These are phyloP conservation scores for Anodontia alba DNA, from an alignment of 2,888 invertebrate species.

Conservation along the genomic window DNA sequence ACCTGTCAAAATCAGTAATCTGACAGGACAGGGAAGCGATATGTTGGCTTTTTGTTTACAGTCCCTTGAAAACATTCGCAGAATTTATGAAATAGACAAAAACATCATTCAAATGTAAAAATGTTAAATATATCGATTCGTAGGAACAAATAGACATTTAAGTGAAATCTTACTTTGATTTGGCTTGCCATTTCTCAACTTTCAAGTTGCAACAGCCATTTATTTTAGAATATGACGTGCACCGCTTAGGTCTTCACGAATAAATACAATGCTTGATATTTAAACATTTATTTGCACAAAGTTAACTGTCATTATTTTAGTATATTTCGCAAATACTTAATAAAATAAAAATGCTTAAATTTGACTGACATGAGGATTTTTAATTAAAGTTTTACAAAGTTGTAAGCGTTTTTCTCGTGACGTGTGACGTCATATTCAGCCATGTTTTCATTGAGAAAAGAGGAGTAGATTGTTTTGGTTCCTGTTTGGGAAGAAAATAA, in stretches of 20 bases:
- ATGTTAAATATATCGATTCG: too few species aligned
- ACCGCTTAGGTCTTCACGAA: slow-evolving; percentile 18
- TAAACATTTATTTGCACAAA: too few species aligned
- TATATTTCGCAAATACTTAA: too few species aligned
- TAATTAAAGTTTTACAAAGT: neutral
- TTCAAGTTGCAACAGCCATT: slow-evolving; percentile 4
- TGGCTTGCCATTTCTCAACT: slow-evolving; percentile 31
- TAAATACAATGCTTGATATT: neutral
- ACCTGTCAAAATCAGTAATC: slow-evolving; percentile 12
- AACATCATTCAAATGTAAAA: too few species aligned
- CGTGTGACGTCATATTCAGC: slow-evolving; percentile 63
- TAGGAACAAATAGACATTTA: too few species aligned
- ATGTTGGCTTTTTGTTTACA: neutral
- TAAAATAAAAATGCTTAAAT: too few species aligned
- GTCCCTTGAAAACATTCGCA: too few species aligned
- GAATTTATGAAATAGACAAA: too few species aligned
- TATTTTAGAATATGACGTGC: slow-evolving; percentile 37
- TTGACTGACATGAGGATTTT: too few species aligned
- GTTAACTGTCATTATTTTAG: too few species aligned
- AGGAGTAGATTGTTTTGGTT: slow-evolving; percentile 65
- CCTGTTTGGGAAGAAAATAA: slow-evolving; percentile 42
- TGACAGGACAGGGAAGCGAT: neutral
- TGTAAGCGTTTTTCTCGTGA: slow-evolving; percentile 57
- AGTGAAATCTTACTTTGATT: slow-evolving; percentile 14
- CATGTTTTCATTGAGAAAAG: slow-evolving; percentile 62